phyloP scores from a whole-genome alignment of 2,888 invertebrate species.

The Nymphalis polychloros region DNA sequence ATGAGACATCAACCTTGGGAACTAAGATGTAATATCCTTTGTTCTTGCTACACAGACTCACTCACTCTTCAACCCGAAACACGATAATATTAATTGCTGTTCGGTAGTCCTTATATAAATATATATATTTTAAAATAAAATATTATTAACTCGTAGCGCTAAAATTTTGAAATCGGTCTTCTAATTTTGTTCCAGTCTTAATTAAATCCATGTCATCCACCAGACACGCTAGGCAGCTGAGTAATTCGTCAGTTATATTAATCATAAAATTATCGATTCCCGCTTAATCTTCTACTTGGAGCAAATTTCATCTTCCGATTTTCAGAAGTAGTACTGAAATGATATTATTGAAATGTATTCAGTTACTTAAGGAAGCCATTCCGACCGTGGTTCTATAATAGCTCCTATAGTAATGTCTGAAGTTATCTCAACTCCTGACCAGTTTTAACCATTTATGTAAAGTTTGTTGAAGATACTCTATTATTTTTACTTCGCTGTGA shows the following conservation, averaged over 20 bases:
- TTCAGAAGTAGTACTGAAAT: conserved; percentile 54
- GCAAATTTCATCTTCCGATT: conserved; percentile 45
- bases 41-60: no score
- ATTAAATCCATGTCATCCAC: no score
- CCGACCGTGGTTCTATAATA: conserved; percentile 31
- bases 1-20: no score
- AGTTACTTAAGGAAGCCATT: conserved; percentile 55
- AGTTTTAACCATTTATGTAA: conserved; percentile 27
- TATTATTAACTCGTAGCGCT: no score
- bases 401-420: conserved; percentile 27
- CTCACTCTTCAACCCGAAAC: no score
- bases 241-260: not conserved
- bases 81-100: no score
- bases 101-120: no score
- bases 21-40: no score
- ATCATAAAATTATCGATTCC: not conserved
- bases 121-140: no score
- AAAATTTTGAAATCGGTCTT: no score
- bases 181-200: no score
- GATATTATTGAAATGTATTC: conserved; percentile 62
- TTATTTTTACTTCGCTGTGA: not conserved
- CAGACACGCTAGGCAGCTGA: no score
- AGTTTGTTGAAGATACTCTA: conserved; percentile 13
- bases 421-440: conserved; percentile 26
- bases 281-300: conserved; percentile 1